Percentiles rank a stretch among this genome's conserved stretches.
These are phyloP conservation scores for Drosophila setosimentum DNA, from an alignment of 2,888 invertebrate genomes.

Conservation along the genomic window DNA sequence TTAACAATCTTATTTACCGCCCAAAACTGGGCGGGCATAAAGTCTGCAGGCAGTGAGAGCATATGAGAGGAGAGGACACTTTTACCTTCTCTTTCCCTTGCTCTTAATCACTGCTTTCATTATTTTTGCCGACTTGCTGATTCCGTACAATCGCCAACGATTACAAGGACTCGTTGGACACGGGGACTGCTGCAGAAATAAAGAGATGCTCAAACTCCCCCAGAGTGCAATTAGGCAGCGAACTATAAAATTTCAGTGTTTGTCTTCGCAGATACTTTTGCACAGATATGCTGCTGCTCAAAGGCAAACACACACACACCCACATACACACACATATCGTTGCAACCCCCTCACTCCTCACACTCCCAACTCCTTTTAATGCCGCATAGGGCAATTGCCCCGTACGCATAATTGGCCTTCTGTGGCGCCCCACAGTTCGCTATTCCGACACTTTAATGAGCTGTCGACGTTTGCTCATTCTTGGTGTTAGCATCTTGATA, in stretches of 20 bases:
- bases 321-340: conserved; percentile 11
- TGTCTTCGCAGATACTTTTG: conserved; percentile 77
- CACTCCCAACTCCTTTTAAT: background rate
- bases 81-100: background rate
- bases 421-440: conserved; percentile 43
- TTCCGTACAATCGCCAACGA: conserved; percentile 80
- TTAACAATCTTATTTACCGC: conserved; percentile 25
- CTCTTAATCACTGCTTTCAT: conserved; percentile 74
- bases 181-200: conserved; percentile 12
- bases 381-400: conserved; percentile 53
- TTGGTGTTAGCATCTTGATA: conserved; percentile 32
- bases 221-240: conserved; percentile 81
- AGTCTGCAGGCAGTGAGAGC: conserved; percentile 16
- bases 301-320: conserved; percentile 39
- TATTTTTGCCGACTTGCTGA: conserved; percentile 73
- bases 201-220: conserved; percentile 68
- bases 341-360: conserved; percentile 6
- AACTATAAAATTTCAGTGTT: conserved; percentile 84
- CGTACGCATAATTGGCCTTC: conserved; percentile 74
- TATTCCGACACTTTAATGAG: conserved; percentile 62
- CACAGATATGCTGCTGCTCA: conserved; percentile 34
- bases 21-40: conserved; percentile 4
- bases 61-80: background rate
- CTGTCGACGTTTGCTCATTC: conserved; percentile 54
- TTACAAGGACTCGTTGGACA: conserved; percentile 54